Evolutionary conservation across 2,888 invertebrate species (phyloP).

Genomic region (Dynastes tityus): DNA sequence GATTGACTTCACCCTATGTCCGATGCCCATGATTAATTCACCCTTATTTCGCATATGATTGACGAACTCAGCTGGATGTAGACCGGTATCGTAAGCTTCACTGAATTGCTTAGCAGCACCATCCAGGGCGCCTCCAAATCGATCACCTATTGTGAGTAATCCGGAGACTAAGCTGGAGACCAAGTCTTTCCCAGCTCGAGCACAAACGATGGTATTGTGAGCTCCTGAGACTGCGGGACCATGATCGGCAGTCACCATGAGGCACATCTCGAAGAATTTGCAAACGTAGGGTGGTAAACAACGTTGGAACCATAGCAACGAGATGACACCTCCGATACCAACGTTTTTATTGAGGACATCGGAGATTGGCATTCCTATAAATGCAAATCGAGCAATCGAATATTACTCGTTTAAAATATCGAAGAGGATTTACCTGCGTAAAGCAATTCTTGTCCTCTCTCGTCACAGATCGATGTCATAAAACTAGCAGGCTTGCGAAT

Average conservation of each 20-base stretch:
- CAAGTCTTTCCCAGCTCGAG: conserved; percentile 98
- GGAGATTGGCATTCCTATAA: conserved; percentile 77
- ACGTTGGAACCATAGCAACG: conserved; percentile 98
- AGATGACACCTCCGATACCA: conserved; percentile 98
- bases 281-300: conserved; percentile 94
- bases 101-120: conserved; percentile 98
- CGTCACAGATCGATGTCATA: conserved; percentile 99
- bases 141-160: conserved; percentile 96
- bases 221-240: conserved; percentile 99
- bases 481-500: conserved; percentile 99
- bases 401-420: no score
- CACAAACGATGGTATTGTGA: conserved; percentile 97
- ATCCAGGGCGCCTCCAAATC: conserved; percentile 98
- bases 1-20: conserved; percentile 91
- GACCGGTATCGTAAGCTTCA: conserved; percentile 94
- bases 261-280: conserved; percentile 98
- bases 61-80: conserved; percentile 98
- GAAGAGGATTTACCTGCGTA: conserved; percentile 86
- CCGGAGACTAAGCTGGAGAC: conserved; percentile 96
- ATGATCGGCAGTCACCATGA: conserved; percentile 99
- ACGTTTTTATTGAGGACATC: conserved; percentile 94
- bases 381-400: neutral
- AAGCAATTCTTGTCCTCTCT: conserved; percentile 95
- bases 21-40: conserved; percentile 99
- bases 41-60: conserved; percentile 98